Evolutionary conservation across 2,113 vertebrate genomes (phyloP).

Genomic region (Callipepla californica): DNA sequence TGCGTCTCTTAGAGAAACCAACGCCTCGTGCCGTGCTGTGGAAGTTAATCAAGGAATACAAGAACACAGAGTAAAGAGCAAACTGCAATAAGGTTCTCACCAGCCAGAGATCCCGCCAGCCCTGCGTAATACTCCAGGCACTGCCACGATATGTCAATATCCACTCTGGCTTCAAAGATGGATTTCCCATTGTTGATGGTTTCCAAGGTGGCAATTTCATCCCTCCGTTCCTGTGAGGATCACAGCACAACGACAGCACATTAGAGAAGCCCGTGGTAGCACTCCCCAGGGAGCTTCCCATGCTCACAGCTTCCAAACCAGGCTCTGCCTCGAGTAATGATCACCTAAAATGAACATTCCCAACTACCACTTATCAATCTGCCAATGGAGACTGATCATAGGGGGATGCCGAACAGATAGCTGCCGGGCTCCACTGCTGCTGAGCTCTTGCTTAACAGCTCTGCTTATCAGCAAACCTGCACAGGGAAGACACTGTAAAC

Average conservation of each 20-base stretch:
- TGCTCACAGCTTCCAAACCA: accelerated
- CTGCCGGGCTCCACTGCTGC: not conserved
- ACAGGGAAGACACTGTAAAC: not conserved
- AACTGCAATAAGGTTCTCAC: constrained; percentile 71
- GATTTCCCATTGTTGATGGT: constrained; percentile 96
- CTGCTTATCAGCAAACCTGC: constrained; percentile 18
- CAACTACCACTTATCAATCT: not conserved
- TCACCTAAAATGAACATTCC: not conserved
- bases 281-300: not conserved
- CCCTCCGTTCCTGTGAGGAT: constrained; percentile 84
- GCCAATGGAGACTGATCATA: accelerated
- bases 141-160: constrained; percentile 89
- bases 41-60: not conserved
- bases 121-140: constrained; percentile 93
- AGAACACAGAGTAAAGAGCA: not conserved
- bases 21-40: not conserved
- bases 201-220: constrained; percentile 90
- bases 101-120: constrained; percentile 87
- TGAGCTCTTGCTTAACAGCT: not conserved
- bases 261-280: not conserved
- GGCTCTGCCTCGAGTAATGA: accelerated
- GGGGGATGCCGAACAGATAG: not conserved
- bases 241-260: not conserved
- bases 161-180: constrained; percentile 88
- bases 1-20: not conserved